Percentiles rank a stretch among this genome's conserved stretches.
Conservation (phyloP, 1,140 invertebrate genomes). For the Drosophila pectinifera region DNA sequence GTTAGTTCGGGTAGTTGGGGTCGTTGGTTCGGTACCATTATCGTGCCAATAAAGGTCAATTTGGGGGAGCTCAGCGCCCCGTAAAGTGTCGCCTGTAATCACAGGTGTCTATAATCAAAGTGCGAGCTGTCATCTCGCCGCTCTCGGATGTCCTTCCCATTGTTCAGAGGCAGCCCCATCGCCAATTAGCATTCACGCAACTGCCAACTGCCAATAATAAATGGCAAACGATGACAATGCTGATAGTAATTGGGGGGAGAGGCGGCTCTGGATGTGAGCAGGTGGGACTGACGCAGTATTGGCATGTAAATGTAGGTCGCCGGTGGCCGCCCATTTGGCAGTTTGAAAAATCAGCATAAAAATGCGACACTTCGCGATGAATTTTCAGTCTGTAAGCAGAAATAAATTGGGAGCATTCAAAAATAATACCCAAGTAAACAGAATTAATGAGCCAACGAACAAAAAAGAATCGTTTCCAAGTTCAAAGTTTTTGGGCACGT, state of each 20-base stretch:
- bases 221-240: background rate
- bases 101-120: conserved; percentile 5
- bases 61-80: background rate
- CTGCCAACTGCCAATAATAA: conserved; percentile 10
- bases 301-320: conserved; percentile 64
- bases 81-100: conserved; percentile 21
- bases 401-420: conserved; percentile 51
- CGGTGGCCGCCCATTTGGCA: conserved; percentile 56
- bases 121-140: conserved; percentile 20
- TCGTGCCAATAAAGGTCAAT: background rate
- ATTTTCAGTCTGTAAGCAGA: conserved; percentile 81
- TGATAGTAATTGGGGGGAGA: conserved; percentile 5
- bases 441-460: conserved; percentile 30
- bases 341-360: conserved; percentile 80
- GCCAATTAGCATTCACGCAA: conserved; percentile 8
- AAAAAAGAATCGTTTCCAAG: conserved; percentile 65
- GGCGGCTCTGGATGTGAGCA: conserved; percentile 17
- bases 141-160: conserved; percentile 21
- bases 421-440: conserved; percentile 41
- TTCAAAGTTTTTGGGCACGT: conserved; percentile 36
- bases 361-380: conserved; percentile 69
- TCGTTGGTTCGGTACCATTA: too few species aligned
- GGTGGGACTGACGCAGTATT: conserved; percentile 3
- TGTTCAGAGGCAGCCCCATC: background rate
- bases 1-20: too few species aligned